Evolutionary conservation across 2,888 invertebrate genomes (phyloP).

Genomic region (Strigamia maritima): DNA sequence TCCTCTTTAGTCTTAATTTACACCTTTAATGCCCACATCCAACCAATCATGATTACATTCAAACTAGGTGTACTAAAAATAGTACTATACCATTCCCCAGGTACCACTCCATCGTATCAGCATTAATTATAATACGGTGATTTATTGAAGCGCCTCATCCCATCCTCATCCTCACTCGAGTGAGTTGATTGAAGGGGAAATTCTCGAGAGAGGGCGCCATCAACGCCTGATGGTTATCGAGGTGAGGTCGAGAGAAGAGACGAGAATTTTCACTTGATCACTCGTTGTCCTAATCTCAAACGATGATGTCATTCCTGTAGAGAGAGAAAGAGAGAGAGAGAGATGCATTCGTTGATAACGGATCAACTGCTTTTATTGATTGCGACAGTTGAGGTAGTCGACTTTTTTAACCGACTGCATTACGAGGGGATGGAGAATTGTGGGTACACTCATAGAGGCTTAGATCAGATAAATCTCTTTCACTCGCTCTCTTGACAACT

Average conservation of each 20-base stretch:
- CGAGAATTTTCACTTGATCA: background rate
- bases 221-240: constrained; percentile 15
- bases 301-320: background rate
- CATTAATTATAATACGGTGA: constrained; percentile 15
- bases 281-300: constrained; percentile 8
- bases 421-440: background rate
- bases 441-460: background rate
- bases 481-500: too few relatives aligned
- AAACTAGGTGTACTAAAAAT: background rate
- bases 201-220: constrained; percentile 5
- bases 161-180: background rate
- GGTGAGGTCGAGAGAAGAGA: background rate
- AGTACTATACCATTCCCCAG: background rate
- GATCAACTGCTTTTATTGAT: background rate
- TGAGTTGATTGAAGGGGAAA: constrained; percentile 13
- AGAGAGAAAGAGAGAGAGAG: background rate
- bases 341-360: constrained; percentile 1
- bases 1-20: too few relatives aligned
- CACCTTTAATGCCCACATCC: too few relatives aligned
- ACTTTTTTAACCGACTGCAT: background rate
- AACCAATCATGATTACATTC: too few relatives aligned
- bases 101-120: background rate
- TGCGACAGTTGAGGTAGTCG: background rate
- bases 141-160: background rate
- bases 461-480: too few relatives aligned